These are phyloP conservation scores for Cricetomys ansorgei DNA, from an alignment of 2,113 vertebrate genomes.

Conservation along the genomic window DNA sequence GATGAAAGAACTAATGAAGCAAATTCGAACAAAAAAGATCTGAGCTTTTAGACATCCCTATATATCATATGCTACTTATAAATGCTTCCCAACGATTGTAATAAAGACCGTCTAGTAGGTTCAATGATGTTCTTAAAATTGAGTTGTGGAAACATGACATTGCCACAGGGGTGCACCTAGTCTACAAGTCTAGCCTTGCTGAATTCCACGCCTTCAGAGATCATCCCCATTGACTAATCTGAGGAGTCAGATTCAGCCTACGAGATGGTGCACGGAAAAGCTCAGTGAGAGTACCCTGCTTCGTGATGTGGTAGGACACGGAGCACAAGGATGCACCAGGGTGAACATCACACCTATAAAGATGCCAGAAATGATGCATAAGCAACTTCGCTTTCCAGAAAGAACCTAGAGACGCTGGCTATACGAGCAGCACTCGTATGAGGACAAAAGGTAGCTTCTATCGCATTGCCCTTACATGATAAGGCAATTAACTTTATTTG, in stretches of 20 bases:
- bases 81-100: constrained; percentile 59
- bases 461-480: constrained; percentile 2
- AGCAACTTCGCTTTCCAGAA: not conserved
- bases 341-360: not conserved
- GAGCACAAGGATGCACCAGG: not conserved
- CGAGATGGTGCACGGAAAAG: not conserved
- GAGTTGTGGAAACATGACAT: not conserved
- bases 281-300: not conserved
- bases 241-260: not conserved
- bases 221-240: not conserved
- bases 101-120: not conserved
- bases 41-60: constrained; percentile 41
- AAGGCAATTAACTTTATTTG: constrained; percentile 40
- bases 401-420: not conserved
- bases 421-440: not conserved
- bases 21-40: constrained; percentile 54
- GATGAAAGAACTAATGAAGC: constrained; percentile 50
- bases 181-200: not conserved
- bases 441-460: not conserved
- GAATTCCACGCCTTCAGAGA: not conserved
- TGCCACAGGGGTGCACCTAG: not conserved
- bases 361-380: not conserved
- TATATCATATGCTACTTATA: constrained; percentile 7
- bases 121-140: not conserved
- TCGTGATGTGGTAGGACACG: not conserved